Evolutionary conservation across 2,797 vertebrate species (phyloP).

Genomic region (Alosa sapidissima): DNA sequence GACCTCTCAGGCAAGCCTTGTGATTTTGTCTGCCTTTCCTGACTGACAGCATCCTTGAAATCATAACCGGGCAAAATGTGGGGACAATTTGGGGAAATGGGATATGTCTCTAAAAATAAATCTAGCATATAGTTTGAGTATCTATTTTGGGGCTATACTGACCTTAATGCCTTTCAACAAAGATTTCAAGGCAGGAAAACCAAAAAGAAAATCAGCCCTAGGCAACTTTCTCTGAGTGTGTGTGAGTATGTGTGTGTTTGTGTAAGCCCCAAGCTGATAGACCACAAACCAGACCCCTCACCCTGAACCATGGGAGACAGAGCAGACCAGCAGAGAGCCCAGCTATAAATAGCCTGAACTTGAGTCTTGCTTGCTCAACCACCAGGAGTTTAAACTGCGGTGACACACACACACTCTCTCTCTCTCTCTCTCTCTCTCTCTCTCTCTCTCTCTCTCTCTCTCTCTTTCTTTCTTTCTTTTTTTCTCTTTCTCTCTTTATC

Average conservation of each 20-base stretch:
- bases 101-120: background rate
- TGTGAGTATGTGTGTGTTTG: background rate
- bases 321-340: background rate
- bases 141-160: background rate
- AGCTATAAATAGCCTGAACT: conserved; percentile 6
- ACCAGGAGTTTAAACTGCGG: conserved; percentile 11
- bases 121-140: background rate
- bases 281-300: conserved; percentile 15
- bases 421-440: background rate
- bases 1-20: background rate
- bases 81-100: background rate
- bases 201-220: background rate
- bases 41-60: background rate
- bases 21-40: background rate
- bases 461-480: background rate
- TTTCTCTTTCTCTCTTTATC: too few species aligned
- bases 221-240: background rate
- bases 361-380: background rate
- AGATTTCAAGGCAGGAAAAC: conserved; percentile 6
- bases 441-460: background rate
- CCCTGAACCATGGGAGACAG: background rate
- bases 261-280: background rate
- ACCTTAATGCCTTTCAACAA: conserved; percentile 1
- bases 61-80: background rate
- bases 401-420: background rate